These are phyloP conservation scores for Hyalella azteca DNA, from an alignment of 2,888 invertebrate species.

Conservation along the genomic window DNA sequence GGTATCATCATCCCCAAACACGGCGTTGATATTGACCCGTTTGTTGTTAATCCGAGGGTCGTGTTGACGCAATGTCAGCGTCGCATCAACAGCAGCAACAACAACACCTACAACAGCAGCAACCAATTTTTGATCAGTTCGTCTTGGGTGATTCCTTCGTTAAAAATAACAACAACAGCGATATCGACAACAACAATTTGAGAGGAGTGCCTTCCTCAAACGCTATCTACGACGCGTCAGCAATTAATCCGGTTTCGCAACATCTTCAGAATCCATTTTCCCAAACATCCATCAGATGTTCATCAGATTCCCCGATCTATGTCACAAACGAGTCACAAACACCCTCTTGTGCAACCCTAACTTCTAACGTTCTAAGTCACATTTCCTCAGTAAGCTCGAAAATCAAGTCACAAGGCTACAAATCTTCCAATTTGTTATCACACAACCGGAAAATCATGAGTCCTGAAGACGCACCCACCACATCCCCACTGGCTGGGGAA, in stretches of 20 bases:
- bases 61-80: slow-evolving; percentile 35
- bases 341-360: background rate
- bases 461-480: slow-evolving; percentile 58
- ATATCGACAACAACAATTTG: slow-evolving; percentile 23
- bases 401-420: slow-evolving; percentile 33
- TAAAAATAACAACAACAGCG: slow-evolving; percentile 23
- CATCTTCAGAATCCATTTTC: background rate
- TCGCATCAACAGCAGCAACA: background rate
- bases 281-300: background rate
- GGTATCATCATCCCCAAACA: background rate
- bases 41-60: background rate
- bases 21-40: background rate
- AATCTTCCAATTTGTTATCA: slow-evolving; percentile 11
- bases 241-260: background rate
- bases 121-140: background rate
- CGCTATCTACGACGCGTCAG: background rate
- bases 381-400: slow-evolving; percentile 20
- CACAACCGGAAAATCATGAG: slow-evolving; percentile 51
- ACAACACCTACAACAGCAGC: background rate
- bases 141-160: background rate
- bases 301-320: background rate
- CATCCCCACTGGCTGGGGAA: slow-evolving; percentile 57
- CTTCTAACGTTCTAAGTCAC: slow-evolving; percentile 10
- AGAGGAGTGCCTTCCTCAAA: background rate
- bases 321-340: background rate